Conservation (phyloP, 1,140 invertebrate species). For the Polypedilum pembai region DNA sequence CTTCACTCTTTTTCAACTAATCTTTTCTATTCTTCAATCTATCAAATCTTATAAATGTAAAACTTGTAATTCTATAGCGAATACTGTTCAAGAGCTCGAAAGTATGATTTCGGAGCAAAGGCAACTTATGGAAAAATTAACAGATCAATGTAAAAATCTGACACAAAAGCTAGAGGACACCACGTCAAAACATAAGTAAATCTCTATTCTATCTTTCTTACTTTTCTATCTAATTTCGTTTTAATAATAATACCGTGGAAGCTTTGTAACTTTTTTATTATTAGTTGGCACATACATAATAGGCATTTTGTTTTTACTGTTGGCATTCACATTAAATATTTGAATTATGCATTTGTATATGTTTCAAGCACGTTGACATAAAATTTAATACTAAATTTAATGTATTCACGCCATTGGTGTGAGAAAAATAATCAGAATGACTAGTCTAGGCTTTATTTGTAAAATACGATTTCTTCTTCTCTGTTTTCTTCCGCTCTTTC, state of each 20-base stretch:
- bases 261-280: neutral
- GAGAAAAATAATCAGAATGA: constrained; percentile 35
- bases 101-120: constrained; percentile 77
- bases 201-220: constrained; percentile 37
- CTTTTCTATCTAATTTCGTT: no score
- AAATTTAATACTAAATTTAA: constrained; percentile 32
- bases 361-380: no score
- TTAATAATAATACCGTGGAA: neutral
- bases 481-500: neutral
- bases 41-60: constrained; percentile 47
- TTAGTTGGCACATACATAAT: neutral
- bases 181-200: constrained; percentile 75
- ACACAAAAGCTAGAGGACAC: constrained; percentile 77
- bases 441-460: neutral
- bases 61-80: constrained; percentile 52
- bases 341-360: no score
- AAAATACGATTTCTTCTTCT: constrained; percentile 16
- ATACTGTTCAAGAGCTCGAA: constrained; percentile 75
- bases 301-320: no score
- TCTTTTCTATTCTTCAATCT: constrained; percentile 33
- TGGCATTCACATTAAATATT: no score
- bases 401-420: constrained; percentile 34
- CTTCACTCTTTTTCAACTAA: constrained; percentile 29
- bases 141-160: constrained; percentile 73
- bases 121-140: constrained; percentile 79